Evolutionary conservation across 2,113 vertebrate genomes (phyloP).

Genomic region (Acrocephalus arundinaceus): DNA sequence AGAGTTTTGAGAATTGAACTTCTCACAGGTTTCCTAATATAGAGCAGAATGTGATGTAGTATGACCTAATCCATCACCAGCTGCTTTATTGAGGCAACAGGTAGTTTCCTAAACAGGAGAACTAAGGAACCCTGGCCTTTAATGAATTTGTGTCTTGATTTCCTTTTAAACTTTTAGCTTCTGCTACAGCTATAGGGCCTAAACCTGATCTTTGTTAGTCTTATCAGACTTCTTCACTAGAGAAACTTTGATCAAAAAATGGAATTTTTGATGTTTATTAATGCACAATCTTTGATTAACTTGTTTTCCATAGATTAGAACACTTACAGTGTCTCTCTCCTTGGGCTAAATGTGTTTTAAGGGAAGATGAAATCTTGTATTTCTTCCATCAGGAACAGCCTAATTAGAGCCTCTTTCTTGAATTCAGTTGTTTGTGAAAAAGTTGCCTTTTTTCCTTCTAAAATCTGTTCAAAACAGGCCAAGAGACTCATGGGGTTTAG

Average conservation of each 20-base stretch:
- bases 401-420: background rate
- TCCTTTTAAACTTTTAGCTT: background rate
- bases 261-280: background rate
- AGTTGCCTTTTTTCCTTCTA: background rate
- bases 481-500: background rate
- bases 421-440: background rate
- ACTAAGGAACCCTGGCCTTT: background rate
- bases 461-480: background rate
- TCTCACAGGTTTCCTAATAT: background rate
- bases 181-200: background rate
- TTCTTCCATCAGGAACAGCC: background rate
- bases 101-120: background rate
- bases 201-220: background rate
- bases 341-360: background rate
- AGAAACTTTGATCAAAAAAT: background rate
- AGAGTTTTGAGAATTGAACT: background rate
- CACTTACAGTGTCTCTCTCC: background rate
- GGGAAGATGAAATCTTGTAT: background rate
- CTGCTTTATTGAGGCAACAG: background rate
- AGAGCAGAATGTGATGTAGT: background rate
- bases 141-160: background rate
- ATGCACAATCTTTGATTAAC: background rate
- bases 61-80: background rate
- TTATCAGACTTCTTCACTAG: background rate
- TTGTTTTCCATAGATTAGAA: background rate